Base-by-base conservation (phyloP, 2,888 invertebrate genomes). In the Mechanitis messenoides region DNA sequence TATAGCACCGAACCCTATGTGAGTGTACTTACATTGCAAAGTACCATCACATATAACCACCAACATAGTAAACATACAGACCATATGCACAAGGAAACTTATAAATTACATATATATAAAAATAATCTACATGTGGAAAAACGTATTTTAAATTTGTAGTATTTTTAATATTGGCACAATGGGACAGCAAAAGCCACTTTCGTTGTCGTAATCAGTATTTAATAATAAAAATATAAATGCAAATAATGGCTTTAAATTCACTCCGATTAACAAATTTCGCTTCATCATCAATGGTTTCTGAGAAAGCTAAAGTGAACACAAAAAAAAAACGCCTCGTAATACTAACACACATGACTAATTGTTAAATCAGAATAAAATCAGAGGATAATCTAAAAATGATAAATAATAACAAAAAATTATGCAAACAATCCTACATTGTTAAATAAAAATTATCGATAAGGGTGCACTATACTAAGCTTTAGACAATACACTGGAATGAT, bases 401-500 rank as follows among this genome's bases (percentile, higher is more conserved):
- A 79, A 82, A 80, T 84, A 82, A 83, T 81, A 58, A 69, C 78
- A 76, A 79, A 84, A 84, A 82, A 81, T 80, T 84, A 84, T 81
- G 85, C 88, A 81, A 85, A 77, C 81, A 78, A 69, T 70, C 73
- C 62, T 62, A 66, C 66, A 68, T 65, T 71, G 70, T 71, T 63
- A 68, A 66, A 64, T 53, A 68, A 67, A 63, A 68, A 71, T 84
- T 82, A 87, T 77, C 76, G 74, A 83, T 83, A 81, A 84, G 76
- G 77, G 78, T 78, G 79, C 79, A 84, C 83, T 89, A 89, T 82
- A 80, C 87, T 88, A 88, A 84, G 76, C 81, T 87, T 87, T 87
- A 88, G 84, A 85, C 77, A 81, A 81, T 85, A 87, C 78, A 87
- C 83, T 90, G 89, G 89, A 90, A 90, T 90, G 89, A 88, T 89